Base-by-base conservation (phyloP, 1,140 invertebrate species). In the Saccostrea echinata region DNA sequence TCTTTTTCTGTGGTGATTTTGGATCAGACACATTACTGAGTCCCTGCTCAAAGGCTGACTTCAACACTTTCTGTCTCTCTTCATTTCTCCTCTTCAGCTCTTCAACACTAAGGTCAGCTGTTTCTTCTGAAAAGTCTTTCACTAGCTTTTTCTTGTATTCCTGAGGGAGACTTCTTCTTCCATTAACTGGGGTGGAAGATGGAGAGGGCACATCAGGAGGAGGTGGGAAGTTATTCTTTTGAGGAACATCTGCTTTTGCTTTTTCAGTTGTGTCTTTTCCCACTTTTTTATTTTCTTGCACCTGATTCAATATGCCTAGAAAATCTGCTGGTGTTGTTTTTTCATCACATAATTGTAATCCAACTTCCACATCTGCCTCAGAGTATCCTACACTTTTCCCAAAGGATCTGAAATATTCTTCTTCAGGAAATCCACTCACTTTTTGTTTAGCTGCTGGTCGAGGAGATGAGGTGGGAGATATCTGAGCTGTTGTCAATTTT, bases 311-410 rank as follows among this genome's bases (percentile, higher is more conserved):
- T 76, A 90, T 89, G 12, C 84, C 87, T 43, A 93, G 82, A 81
- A 92, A 93, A 43, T 92, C 92, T 55, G 91, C 87, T 55, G 92
- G 92, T 85, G 88, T 89, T 30, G 91, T 91, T 85, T 91, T 89
- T n/a, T 91, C 89, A 81, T 91, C 85, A 55, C 90, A 90, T 85
- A 89, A 88, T 16, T 86, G 71, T 57, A 93, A 86, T 86, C 91
- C 92, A 68, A 91, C 88, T 30, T 91, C 88, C 18, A 92, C 87
- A 30, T 91, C 89, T 43, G 86, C 51, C 81, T 86, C 80, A 3
- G 85, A 51, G 88, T 92, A 93, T 43, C 92, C 90, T 30, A 90
- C 88, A 68, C 89, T 89, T 11, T 86, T 30, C 35, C 89, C 92
- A 86, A 91, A 90, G 18, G 55, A 83, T 43, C 84, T 57, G 55